phyloP scores from a whole-genome alignment of 2,888 invertebrate genomes.

The Lutraria lutraria region DNA sequence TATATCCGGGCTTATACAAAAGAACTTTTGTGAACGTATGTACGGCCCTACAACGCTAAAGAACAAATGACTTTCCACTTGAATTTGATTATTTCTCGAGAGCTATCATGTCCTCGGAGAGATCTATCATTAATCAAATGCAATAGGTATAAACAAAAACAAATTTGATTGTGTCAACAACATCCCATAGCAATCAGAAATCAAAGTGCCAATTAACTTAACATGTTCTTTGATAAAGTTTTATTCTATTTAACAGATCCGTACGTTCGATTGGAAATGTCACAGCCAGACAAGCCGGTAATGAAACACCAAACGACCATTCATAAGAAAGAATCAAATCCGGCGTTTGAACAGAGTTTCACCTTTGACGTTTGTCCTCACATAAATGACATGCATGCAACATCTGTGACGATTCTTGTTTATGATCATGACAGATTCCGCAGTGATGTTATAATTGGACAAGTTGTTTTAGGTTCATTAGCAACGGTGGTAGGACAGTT shows the following conservation, averaged over 20 bases:
- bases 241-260: slow-evolving; percentile 84
- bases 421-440: slow-evolving; percentile 84
- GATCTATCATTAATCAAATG: not conserved
- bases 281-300: slow-evolving; percentile 81
- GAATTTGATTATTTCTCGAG: not conserved
- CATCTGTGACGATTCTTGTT: slow-evolving; percentile 85
- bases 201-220: not conserved
- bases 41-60: too few species aligned
- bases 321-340: slow-evolving; percentile 78
- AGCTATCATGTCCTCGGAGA: not conserved
- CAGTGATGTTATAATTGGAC: slow-evolving; percentile 86
- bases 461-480: slow-evolving; percentile 82
- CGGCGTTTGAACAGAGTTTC: slow-evolving; percentile 79
- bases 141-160: not conserved
- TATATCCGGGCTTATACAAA: too few species aligned
- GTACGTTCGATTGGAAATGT: slow-evolving; percentile 86
- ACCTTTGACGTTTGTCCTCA: slow-evolving; percentile 82
- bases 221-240: not conserved
- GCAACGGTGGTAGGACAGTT: slow-evolving; percentile 86
- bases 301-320: slow-evolving; percentile 82
- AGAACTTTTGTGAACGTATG: too few species aligned
- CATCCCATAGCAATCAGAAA: not conserved
- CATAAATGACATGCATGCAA: slow-evolving; percentile 84
- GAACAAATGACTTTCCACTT: not conserved
- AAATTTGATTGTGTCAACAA: not conserved